Evolutionary conservation across 2,888 invertebrate species (phyloP).

Genomic region (Phoenoteleia sp.): DNA sequence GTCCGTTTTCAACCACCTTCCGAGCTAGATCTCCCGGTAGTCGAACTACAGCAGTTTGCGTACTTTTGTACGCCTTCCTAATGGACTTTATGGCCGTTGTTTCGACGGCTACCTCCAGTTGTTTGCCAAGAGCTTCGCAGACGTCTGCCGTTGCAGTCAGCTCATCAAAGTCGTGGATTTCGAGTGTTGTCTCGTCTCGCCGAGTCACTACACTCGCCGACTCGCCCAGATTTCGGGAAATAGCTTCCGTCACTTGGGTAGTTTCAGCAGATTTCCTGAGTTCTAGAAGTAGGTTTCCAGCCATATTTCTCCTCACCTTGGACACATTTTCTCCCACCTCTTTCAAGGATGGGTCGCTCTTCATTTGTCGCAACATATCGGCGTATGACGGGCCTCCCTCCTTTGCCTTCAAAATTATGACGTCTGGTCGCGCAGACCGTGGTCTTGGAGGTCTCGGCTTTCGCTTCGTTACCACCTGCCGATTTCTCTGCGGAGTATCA

Average conservation of each 20-base stretch:
- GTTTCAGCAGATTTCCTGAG: neutral
- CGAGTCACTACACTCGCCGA: neutral
- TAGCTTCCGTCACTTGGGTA: neutral
- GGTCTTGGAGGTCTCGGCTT: neutral
- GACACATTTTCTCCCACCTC: neutral
- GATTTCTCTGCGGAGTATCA: no score
- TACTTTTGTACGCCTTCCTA: neutral
- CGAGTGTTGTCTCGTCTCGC: constrained; percentile 6
- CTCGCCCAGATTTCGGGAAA: neutral
- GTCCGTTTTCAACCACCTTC: neutral
- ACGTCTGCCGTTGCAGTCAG: constrained; percentile 34
- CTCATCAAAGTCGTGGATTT: constrained; percentile 32
- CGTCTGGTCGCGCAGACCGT: neutral
- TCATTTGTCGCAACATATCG: neutral
- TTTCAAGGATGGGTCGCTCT: neutral
- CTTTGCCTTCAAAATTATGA: neutral
- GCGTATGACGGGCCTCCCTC: neutral
- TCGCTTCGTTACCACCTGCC: neutral
- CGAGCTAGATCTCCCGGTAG: neutral
- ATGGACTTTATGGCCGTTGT: neutral
- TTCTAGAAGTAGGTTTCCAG: neutral
- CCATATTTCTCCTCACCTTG: neutral
- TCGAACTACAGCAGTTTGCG: neutral
- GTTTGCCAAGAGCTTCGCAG: neutral
- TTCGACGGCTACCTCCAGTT: neutral